These are phyloP conservation scores for Reticulitermes speratus DNA, from an alignment of 1,140 invertebrate species.

Conservation along the genomic window DNA sequence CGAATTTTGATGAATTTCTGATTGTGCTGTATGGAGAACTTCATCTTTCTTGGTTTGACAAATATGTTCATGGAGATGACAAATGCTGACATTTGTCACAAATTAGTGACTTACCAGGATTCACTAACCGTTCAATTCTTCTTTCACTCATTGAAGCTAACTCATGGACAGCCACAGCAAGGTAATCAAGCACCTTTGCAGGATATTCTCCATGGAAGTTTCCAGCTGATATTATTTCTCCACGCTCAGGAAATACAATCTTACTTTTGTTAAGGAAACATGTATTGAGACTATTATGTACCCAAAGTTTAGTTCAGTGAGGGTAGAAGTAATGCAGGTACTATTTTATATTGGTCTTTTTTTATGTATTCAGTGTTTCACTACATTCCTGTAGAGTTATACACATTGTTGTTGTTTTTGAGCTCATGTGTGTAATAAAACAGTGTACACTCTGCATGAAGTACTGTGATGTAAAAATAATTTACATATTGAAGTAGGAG, in stretches of 20 bases:
- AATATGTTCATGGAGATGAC: too few species aligned
- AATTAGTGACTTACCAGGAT: constrained; percentile 54
- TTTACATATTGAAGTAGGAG: too few species aligned
- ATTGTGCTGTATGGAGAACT: too few species aligned
- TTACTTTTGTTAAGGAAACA: constrained; percentile 39
- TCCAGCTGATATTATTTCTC: constrained; percentile 70
- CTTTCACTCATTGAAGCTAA: constrained; percentile 72
- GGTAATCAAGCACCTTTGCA: constrained; percentile 69
- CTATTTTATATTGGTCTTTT: neutral
- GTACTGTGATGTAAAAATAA: too few species aligned
- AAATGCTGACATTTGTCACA: too few species aligned
- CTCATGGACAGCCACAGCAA: constrained; percentile 74
- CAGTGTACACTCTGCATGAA: too few species aligned
- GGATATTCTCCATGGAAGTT: constrained; percentile 76
- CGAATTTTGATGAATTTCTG: too few species aligned
- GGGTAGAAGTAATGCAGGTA: neutral
- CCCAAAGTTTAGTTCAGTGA: too few species aligned
- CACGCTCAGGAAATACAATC: constrained; percentile 68
- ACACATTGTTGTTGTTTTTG: too few species aligned
- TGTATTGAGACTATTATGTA: neutral
- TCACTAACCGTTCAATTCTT: constrained; percentile 67
- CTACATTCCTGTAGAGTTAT: too few species aligned
- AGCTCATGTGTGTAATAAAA: too few species aligned
- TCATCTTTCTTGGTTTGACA: too few species aligned
- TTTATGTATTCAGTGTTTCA: neutral